Evolutionary conservation across 2,888 invertebrate genomes (phyloP), one percentile per base, ranked within the genome.

Genomic region (Conistra vaccinii): DNA sequence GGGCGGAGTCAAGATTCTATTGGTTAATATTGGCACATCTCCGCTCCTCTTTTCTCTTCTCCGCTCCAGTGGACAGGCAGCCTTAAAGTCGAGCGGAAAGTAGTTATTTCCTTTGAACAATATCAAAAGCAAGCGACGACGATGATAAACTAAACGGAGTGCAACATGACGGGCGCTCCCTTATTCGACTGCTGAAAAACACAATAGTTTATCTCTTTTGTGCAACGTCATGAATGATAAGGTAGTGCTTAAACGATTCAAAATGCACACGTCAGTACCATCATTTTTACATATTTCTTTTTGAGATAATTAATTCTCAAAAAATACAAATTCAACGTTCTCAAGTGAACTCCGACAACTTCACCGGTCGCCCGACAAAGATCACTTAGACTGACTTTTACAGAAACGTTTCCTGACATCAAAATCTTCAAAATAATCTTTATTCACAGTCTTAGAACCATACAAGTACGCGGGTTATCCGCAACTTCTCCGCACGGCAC

Each of bases 391-490:
- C 53, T 53, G 53, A 53, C n/a, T 53, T 23, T 9, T n/a, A 53
- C 53, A n/a, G n/a, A 48, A 48, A 48, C 20, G 20, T 48, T 48
- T 48, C 20, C 0, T 23, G 23, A 5, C 9, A 53, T n/a, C 4
- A 3, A 1, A 51, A 51, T 53, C 2, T n/a, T 53, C 53, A 12
- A 53, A 53, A n/a, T 53, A n/a, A 57, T 32, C 4, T 20, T 58
- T 20, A 29, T 76, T 61, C 92, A 26, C 92, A 98, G 99, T 98
- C 79, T 96, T 99, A 57, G 97, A 98, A 72, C 99, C 99, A 0
- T 99, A 99, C 96, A 99, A 99, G 94, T 99, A 99, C 96, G 99
- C 99, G 75, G 99, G 99, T 20, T 99, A 99, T 96, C 99, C 99
- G 0, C 99, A 99, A 95, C 97, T 99, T 35, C 98, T 99, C 69